These are phyloP conservation scores for Unio pictorum DNA, from an alignment of 2,888 invertebrate genomes.

Conservation along the genomic window DNA sequence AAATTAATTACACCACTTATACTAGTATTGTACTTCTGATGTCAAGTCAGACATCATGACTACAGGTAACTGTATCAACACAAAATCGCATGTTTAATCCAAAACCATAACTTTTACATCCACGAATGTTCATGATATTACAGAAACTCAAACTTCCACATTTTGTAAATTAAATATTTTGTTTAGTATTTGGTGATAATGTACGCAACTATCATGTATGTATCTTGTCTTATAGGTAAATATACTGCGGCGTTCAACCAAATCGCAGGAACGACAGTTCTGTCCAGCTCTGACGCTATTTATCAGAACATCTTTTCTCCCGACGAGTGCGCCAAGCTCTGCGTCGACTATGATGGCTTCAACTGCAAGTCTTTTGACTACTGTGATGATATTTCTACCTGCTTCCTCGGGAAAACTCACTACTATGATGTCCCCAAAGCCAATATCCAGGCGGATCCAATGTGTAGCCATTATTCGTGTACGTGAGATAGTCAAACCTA, in stretches of 20 bases:
- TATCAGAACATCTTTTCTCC: constrained; percentile 51
- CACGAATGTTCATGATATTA: no score
- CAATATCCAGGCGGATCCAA: constrained; percentile 37
- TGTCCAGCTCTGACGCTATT: constrained; percentile 46
- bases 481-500: constrained; percentile 16
- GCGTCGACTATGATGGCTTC: constrained; percentile 50
- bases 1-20: no score
- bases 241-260: constrained; percentile 45
- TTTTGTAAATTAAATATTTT: no score
- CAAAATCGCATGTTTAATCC: no score
- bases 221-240: constrained; percentile 32
- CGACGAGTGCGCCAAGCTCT: constrained; percentile 55
- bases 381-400: constrained; percentile 50
- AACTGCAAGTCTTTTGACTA: constrained; percentile 59
- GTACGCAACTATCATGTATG: neutral
- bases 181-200: no score
- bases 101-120: no score
- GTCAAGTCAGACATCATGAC: no score
- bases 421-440: constrained; percentile 48
- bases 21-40: no score
- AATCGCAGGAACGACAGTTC: constrained; percentile 43
- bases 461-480: constrained; percentile 59
- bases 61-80: no score
- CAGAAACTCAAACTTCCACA: no score
- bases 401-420: constrained; percentile 52